phyloP scores from a whole-genome alignment of 2,113 vertebrate genomes.

The Spea multiplicata region DNA sequence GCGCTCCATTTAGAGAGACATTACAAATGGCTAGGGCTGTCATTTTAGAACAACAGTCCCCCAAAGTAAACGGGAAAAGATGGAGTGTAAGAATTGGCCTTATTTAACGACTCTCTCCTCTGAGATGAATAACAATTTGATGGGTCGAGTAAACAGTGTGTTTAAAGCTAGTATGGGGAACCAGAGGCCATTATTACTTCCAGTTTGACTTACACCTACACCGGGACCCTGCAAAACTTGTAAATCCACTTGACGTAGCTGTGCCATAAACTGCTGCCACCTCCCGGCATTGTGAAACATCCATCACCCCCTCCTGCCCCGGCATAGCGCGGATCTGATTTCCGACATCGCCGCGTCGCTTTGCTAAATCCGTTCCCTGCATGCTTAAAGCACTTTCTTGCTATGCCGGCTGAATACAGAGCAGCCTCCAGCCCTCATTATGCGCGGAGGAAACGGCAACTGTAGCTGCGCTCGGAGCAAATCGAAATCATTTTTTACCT shows the following conservation, averaged over 20 bases:
- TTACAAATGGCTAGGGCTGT: background rate
- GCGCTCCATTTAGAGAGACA: background rate
- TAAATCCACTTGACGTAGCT: conserved; percentile 40
- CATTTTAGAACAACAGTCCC: conserved; percentile 11
- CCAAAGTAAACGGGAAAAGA: conserved; percentile 17
- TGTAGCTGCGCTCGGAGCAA: conserved; percentile 65
- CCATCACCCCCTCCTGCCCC: conserved; percentile 12
- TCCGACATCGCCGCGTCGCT: conserved; percentile 53
- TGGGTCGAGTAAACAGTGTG: conserved; percentile 32
- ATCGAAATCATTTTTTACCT: conserved; percentile 61
- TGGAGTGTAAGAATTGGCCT: conserved; percentile 29
- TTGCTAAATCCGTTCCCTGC: conserved; percentile 64
- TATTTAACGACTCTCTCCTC: conserved; percentile 29
- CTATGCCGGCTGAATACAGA: conserved; percentile 73
- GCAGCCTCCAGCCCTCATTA: conserved; percentile 74
- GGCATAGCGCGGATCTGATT: conserved; percentile 36
- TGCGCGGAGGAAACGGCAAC: conserved; percentile 62
- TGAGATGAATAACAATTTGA: conserved; percentile 42
- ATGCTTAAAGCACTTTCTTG: conserved; percentile 64
- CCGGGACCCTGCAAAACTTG: conserved; percentile 27
- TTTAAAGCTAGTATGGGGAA: conserved; percentile 25
- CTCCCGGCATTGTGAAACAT: conserved; percentile 17
- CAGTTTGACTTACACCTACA: conserved; percentile 43
- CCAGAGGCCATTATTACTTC: conserved; percentile 40
- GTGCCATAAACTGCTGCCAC: conserved; percentile 33